Percentiles rank a stretch among this genome's conserved stretches.
Conservation (phyloP, 2,113 vertebrate species). For the Hypomesus transpacificus region DNA sequence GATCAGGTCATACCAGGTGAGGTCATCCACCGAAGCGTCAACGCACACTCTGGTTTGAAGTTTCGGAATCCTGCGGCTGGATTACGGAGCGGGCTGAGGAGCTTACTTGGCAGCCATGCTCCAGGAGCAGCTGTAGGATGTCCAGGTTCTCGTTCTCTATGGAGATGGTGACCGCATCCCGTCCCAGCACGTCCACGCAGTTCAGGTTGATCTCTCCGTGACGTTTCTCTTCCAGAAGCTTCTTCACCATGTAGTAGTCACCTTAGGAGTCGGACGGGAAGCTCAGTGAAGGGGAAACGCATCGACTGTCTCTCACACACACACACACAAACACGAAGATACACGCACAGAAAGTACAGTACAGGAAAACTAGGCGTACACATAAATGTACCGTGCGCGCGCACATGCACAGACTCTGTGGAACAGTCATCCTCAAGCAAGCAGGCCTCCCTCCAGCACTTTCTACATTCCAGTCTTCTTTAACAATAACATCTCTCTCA, state of each 20-base stretch:
- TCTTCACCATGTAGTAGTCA: slow-evolving; percentile 99
- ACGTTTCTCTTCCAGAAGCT: slow-evolving; percentile 90
- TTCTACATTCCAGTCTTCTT: slow-evolving; percentile 21
- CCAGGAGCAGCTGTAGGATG: slow-evolving; percentile 92
- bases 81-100: not conserved
- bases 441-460: slow-evolving; percentile 7
- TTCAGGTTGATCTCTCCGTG: slow-evolving; percentile 95
- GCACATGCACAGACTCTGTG: not conserved
- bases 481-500: slow-evolving; percentile 64
- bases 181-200: slow-evolving; percentile 93
- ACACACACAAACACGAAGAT: not conserved
- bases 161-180: slow-evolving; percentile 92
- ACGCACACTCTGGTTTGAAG: no score
- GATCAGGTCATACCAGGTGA: not conserved
- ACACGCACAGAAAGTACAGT: not conserved
- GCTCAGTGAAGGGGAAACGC: not conserved
- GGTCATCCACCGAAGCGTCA: no score
- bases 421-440: not conserved
- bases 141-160: slow-evolving; percentile 98
- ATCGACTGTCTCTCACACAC: not conserved
- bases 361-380: not conserved
- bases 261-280: slow-evolving; percentile 65
- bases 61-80: no score
- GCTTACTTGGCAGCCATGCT: slow-evolving; percentile 93
- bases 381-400: not conserved